A percentile compares a stretch with the other conserved stretches of the same genome.
Evolutionary conservation across 2,888 invertebrate species (phyloP).

Genomic region (Agelastica alni): DNA sequence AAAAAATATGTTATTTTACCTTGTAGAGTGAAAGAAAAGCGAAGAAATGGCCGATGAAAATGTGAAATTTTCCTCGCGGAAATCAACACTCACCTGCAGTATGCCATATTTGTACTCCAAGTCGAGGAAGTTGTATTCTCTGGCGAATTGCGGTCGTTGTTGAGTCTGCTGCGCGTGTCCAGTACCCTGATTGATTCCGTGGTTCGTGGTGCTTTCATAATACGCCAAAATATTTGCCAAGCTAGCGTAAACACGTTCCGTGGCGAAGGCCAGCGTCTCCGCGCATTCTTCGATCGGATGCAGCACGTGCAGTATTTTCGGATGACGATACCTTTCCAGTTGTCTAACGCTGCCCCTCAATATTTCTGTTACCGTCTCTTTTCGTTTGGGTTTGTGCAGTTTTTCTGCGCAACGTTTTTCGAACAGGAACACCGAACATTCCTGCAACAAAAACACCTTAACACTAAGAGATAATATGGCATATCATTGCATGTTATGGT

Average conservation of each 20-base stretch:
- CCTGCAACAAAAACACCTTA: slow-evolving; percentile 69
- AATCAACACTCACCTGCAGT: slow-evolving; percentile 86
- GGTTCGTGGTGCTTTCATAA: slow-evolving; percentile 66
- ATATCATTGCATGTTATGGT: no score
- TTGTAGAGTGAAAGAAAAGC: neutral
- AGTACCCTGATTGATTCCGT: slow-evolving; percentile 56
- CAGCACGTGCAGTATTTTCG: slow-evolving; percentile 73
- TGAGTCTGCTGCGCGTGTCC: slow-evolving; percentile 51
- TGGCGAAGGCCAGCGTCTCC: slow-evolving; percentile 91
- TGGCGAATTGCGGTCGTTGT: slow-evolving; percentile 67
- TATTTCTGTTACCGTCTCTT: slow-evolving; percentile 90
- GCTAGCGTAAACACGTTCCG: slow-evolving; percentile 87
- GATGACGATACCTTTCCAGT: slow-evolving; percentile 82
- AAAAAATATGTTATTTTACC: no score
- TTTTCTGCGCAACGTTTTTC: slow-evolving; percentile 93
- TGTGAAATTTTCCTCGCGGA: no score
- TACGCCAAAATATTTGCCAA: slow-evolving; percentile 87
- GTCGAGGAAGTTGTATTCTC: slow-evolving; percentile 87
- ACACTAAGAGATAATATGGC: no score
- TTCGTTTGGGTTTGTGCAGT: slow-evolving; percentile 87
- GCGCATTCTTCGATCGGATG: slow-evolving; percentile 81
- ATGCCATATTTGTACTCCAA: slow-evolving; percentile 93
- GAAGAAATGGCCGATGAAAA: no score
- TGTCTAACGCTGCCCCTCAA: slow-evolving; percentile 78
- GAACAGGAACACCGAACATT: slow-evolving; percentile 91